Evolutionary conservation across 1,140 invertebrate genomes (phyloP).

Genomic region (Leguminivora glycinivorella): DNA sequence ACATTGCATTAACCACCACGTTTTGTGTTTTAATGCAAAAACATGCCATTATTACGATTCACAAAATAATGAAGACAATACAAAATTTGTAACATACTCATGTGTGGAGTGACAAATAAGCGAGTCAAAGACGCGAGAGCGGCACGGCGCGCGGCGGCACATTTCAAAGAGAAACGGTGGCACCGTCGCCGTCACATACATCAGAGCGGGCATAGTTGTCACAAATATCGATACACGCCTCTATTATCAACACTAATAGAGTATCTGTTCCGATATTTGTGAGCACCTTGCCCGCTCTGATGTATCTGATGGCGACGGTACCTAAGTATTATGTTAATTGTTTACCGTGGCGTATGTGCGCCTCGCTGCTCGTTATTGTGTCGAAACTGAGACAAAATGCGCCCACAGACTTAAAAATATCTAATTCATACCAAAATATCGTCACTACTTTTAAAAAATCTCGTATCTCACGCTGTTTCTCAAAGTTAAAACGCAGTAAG

Average conservation of each 20-base stretch:
- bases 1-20: too few relatives aligned
- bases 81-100: background rate
- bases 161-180: conserved; percentile 56
- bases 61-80: background rate
- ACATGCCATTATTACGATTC: background rate
- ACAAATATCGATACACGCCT: too few relatives aligned
- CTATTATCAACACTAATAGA: too few relatives aligned
- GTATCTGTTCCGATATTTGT: too few relatives aligned
- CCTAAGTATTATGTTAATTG: conserved; percentile 73
- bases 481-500: too few relatives aligned
- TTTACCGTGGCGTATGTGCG: conserved; percentile 73
- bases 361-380: conserved; percentile 59
- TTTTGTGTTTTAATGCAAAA: background rate
- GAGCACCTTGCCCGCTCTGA: too few relatives aligned
- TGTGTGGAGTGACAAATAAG: conserved; percentile 8
- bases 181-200: too few relatives aligned
- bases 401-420: conserved; percentile 45
- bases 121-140: conserved; percentile 8
- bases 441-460: too few relatives aligned
- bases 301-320: conserved; percentile 39
- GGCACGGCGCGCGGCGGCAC: conserved; percentile 45
- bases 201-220: too few relatives aligned
- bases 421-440: conserved; percentile 21
- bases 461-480: too few relatives aligned
- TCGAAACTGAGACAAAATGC: conserved; percentile 45